Evolutionary conservation across 30 jellyfish, hydroid and myxozoan genomes (phyloP).

Genomic region (Hydractinia symbiolongicarpus): DNA sequence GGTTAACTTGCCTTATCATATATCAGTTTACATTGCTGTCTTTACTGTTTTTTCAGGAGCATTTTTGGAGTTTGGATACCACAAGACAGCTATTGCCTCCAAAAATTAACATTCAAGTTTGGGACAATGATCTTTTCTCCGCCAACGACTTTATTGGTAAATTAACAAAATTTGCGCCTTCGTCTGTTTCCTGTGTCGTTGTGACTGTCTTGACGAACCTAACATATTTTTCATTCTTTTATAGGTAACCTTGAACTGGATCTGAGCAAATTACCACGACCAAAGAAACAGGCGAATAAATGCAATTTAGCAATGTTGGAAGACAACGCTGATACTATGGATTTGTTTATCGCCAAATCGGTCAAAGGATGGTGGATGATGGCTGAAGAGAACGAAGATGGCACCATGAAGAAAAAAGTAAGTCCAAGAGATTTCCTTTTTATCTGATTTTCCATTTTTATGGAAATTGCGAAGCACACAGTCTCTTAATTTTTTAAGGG

Average conservation of each 20-base stretch:
- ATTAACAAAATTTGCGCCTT: background rate
- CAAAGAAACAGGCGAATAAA: slow-evolving; percentile 64
- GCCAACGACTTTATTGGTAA: slow-evolving; percentile 83
- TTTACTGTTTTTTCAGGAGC: slow-evolving; percentile 50
- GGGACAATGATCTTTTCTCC: slow-evolving; percentile 89
- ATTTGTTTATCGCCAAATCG: slow-evolving; percentile 70
- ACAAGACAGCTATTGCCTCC: slow-evolving; percentile 88
- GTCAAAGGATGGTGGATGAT: slow-evolving; percentile 97
- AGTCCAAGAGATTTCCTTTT: background rate
- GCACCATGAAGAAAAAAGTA: slow-evolving; percentile 20
- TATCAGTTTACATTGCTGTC: too few species aligned
- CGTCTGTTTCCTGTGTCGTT: background rate
- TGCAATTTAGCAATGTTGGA: slow-evolving; percentile 41
- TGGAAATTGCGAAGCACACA: too few species aligned
- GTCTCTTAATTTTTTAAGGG: slow-evolving; percentile 30
- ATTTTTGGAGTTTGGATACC: slow-evolving; percentile 84
- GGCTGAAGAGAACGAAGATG: slow-evolving; percentile 73
- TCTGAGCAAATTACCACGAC: slow-evolving; percentile 59
- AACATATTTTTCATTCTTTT: background rate
- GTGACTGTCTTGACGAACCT: slow-evolving; percentile 54
- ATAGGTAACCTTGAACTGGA: slow-evolving; percentile 67
- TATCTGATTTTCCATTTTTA: too few species aligned
- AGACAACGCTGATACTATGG: slow-evolving; percentile 35
- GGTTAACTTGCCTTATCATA: too few species aligned
- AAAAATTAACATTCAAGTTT: slow-evolving; percentile 63